Evolutionary conservation across 2,113 vertebrate genomes (phyloP).

Genomic region (Pelobates fuscus): DNA sequence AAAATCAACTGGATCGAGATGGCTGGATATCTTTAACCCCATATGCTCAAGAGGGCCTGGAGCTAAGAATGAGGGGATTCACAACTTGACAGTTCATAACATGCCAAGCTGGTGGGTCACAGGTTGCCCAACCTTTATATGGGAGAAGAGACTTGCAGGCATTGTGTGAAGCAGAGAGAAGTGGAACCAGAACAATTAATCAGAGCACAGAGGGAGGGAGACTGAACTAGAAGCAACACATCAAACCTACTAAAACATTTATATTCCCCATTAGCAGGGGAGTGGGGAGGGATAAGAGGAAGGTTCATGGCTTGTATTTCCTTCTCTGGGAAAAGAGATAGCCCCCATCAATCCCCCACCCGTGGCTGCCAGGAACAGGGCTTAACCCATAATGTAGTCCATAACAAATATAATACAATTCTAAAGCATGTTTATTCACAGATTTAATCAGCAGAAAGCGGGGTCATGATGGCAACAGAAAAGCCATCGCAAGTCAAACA

Average conservation of each 20-base stretch:
- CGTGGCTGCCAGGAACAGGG: constrained; percentile 44
- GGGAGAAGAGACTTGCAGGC: not conserved
- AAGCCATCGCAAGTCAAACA: not conserved
- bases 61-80: too few relatives aligned
- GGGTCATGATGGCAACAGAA: not conserved
- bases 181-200: constrained; percentile 47
- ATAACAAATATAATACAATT: too few relatives aligned
- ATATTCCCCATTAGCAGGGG: constrained; percentile 46
- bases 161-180: constrained; percentile 17
- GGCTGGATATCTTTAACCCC: too few relatives aligned
- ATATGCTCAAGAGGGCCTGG: too few relatives aligned
- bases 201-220: constrained; percentile 29
- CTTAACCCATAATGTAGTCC: not conserved
- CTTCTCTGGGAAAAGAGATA: constrained; percentile 42
- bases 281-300: constrained; percentile 35
- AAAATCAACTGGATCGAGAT: too few relatives aligned
- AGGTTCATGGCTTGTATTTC: constrained; percentile 40
- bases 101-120: not conserved
- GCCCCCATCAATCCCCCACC: constrained; percentile 35
- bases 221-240: constrained; percentile 33
- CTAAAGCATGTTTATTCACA: not conserved
- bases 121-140: not conserved
- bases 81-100: too few relatives aligned
- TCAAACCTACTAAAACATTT: constrained; percentile 51
- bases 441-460: not conserved